Base-by-base conservation (phyloP, 2,113 vertebrate species). In the Thamnaconus septentrionalis region DNA sequence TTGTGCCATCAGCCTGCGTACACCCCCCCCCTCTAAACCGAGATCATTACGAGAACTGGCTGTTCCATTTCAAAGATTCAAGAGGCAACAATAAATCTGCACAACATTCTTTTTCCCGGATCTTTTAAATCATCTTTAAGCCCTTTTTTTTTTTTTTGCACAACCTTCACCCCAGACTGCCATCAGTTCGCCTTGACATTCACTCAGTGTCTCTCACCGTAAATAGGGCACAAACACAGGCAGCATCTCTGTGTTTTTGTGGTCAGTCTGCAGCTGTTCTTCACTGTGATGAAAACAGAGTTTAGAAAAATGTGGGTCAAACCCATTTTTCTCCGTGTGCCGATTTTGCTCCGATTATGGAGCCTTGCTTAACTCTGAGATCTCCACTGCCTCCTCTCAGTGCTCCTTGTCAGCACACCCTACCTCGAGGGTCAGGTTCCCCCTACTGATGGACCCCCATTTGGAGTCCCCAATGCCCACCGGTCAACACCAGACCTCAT, bases 71-170 rank as follows among this genome's bases (percentile, higher is more conserved):
- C 73, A 69, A 46, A 69, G 62, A 64, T 65, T 68, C 8, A 61
- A 70, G 74, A 56, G 58, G 73, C 53, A 75, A 72, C 62, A 80
- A 73, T 59, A 82, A 82, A 79, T 66, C 10, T 59, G 10, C 59
- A 52, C 7, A 53, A 56, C 73, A 69, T 60, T 64, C 65, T 61
- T 73, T 57, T 4, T 12, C 59, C 4, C 39, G 62, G 56, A 61
- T 56, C 49, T 11, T 56, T 61, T 50, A 56, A 48, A 18, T 66
- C 59, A 42, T 68, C 56, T 59, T 64, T 43, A 44, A 68, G 59
- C 47, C 44, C 18, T 3, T 60, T 48, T 11, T 41, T 0, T 47
- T 62, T 57, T 12, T 12, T 12, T 49, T 45, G 44, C 44, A 45
- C 4, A 31, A 11, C n/a, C n/a, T 50, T 50, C 10, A 11, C 48